Base-by-base conservation (phyloP, 2,888 invertebrate species). In the Diadromus collaris region DNA sequence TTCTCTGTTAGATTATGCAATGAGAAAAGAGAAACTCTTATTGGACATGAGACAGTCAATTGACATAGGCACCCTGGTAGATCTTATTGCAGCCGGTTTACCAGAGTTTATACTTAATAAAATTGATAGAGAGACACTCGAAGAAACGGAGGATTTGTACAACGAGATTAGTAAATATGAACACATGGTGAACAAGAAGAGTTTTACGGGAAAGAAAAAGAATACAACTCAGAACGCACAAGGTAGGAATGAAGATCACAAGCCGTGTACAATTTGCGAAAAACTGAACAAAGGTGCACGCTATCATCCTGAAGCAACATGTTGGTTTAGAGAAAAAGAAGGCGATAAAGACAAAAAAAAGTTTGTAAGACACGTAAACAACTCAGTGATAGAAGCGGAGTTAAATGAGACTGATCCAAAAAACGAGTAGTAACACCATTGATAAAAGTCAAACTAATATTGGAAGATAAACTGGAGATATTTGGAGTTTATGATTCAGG, bases 151-250 rank as follows among this genome's bases (percentile, higher is more conserved):
- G 81, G 85, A 88, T 61, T 67, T 89, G 29, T 86, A 82, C 63
- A 88, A 87, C 82, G 85, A 87, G 70, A 67, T 88, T 44, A 81
- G 86, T 67, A 84, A 82, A 78, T 76, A 85, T 13, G 86, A 88
- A 63, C 38, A 72, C 54, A 34, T 72, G 54, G 63, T 54, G 54
- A 38, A 63, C 29, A 64, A 38, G 32, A 63, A 38, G 38, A 51
- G 24, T 13, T 27, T 54, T 32, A 13, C 24, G 1, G 48, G 38
- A 27, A 51, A 72, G 83, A 72, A 64, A 27, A 72, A 51, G 41
- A 72, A 29, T 51, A 27, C n/a, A 54, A 54, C 27, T 5, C 38
- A 51, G n/a, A 72, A 54, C 13, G 24, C 13, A 4, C 16, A 72
- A 51, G n/a, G 54, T 7, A 72, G 7, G n/a, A 72, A 41, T 6